Evolutionary conservation across 2,888 invertebrate species (phyloP).

Genomic region (Lapara coniferarum): DNA sequence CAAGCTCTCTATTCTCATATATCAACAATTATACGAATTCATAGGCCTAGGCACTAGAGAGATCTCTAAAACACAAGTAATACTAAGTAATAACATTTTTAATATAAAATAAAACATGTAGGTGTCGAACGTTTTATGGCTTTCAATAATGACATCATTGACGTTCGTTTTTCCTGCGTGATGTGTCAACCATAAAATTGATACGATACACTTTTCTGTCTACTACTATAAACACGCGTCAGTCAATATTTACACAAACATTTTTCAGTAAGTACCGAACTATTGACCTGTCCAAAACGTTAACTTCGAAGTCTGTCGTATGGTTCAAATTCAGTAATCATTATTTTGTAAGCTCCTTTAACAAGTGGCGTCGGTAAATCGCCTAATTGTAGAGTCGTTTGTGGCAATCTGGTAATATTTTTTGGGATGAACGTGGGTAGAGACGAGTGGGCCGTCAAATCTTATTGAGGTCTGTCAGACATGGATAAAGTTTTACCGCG

Average conservation of each 20-base stretch:
- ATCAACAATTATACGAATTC: too few relatives aligned
- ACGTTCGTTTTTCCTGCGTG: too few relatives aligned
- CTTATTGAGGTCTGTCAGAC: neutral
- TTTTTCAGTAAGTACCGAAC: neutral
- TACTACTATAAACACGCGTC: neutral
- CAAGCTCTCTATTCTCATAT: too few relatives aligned
- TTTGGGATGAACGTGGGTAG: slow-evolving; percentile 14
- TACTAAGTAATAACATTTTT: too few relatives aligned
- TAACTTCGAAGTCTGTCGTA: neutral
- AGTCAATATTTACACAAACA: neutral
- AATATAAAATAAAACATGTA: neutral
- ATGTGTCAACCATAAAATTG: neutral
- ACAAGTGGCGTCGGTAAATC: neutral
- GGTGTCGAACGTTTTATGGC: neutral
- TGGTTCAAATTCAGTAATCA: neutral
- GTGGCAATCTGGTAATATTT: slow-evolving; percentile 17
- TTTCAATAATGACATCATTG: neutral
- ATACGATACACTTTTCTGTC: neutral
- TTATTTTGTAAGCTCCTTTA: neutral
- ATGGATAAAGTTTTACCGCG: neutral
- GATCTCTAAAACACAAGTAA: too few relatives aligned
- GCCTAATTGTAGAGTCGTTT: slow-evolving; percentile 13
- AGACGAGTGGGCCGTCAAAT: neutral
- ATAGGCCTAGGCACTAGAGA: too few relatives aligned
- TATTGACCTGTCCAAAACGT: neutral